A percentile compares a stretch with the other conserved stretches of the same genome.
These are phyloP conservation scores for Platygyra sinensis DNA, from an alignment of 64 coral and sea anemone genomes.

Conservation along the genomic window DNA sequence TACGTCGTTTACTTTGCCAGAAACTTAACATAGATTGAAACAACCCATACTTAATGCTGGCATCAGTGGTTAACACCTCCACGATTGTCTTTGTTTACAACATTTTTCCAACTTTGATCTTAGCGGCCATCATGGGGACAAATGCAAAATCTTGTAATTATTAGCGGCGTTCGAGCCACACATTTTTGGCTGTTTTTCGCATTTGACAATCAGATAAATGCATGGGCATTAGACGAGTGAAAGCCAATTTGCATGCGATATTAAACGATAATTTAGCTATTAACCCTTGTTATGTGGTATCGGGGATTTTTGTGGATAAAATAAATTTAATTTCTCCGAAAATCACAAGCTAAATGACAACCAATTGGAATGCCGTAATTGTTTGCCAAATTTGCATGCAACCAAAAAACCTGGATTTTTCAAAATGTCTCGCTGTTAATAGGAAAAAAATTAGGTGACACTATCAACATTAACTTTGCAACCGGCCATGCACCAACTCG, in stretches of 20 bases:
- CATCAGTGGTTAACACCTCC: too few relatives aligned
- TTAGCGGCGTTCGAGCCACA: too few relatives aligned
- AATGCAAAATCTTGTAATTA: too few relatives aligned
- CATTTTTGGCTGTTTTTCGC: neutral
- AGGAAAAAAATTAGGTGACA: neutral
- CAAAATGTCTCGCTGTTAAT: neutral
- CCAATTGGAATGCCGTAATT: neutral
- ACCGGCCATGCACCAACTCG: neutral
- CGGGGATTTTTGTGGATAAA: neutral
- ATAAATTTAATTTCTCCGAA: neutral
- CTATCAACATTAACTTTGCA: neutral
- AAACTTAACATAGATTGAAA: too few relatives aligned
- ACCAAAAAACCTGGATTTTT: neutral
- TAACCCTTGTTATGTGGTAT: neutral
- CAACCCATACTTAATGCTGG: too few relatives aligned
- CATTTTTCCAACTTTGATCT: too few relatives aligned
- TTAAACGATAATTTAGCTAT: neutral
- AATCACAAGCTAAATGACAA: constrained; percentile 1
- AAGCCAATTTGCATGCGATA: neutral
- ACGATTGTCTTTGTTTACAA: too few relatives aligned
- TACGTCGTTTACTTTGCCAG: too few relatives aligned
- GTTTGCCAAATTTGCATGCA: neutral
- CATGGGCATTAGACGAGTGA: neutral
- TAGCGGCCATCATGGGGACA: too few relatives aligned
- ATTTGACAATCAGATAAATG: neutral